Conservation (phyloP, 1,140 invertebrate genomes). For the Aethina tumida region DNA sequence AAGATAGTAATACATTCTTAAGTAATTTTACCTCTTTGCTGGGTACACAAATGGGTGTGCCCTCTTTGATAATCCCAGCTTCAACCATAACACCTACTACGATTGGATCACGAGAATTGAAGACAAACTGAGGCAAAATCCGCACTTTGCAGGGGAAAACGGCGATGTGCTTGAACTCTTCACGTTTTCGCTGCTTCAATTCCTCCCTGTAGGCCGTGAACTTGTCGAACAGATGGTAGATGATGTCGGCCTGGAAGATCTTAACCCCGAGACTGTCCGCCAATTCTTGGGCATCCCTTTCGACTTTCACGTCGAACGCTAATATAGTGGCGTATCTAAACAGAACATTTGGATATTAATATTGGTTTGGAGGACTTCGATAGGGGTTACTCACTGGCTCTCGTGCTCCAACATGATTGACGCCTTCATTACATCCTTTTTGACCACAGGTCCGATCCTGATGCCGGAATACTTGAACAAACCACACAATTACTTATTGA, state of each 20-base stretch:
- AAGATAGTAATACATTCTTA: slow-evolving; percentile 3
- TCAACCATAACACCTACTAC: slow-evolving; percentile 94
- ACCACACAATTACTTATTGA: slow-evolving; percentile 26
- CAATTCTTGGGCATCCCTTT: slow-evolving; percentile 93
- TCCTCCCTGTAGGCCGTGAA: slow-evolving; percentile 94
- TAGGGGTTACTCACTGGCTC: slow-evolving; percentile 66
- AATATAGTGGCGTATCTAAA: slow-evolving; percentile 90
- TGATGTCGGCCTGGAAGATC: slow-evolving; percentile 99
- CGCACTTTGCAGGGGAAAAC: slow-evolving; percentile 95
- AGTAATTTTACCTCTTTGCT: slow-evolving; percentile 70
- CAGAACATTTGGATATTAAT: slow-evolving; percentile 4
- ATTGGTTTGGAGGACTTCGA: neutral
- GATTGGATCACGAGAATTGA: slow-evolving; percentile 97
- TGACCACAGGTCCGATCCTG: slow-evolving; percentile 98
- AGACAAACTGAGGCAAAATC: slow-evolving; percentile 77
- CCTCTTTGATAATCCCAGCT: slow-evolving; percentile 89
- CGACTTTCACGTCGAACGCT: slow-evolving; percentile 98
- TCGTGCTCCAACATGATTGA: slow-evolving; percentile 99
- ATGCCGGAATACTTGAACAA: slow-evolving; percentile 88
- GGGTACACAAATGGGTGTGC: slow-evolving; percentile 94
- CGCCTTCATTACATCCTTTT: slow-evolving; percentile 98
- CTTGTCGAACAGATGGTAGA: slow-evolving; percentile 98
- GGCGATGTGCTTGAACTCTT: slow-evolving; percentile 92
- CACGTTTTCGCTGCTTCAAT: slow-evolving; percentile 83
- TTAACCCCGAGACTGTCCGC: slow-evolving; percentile 90